Conservation (phyloP, 2,797 vertebrate species). For the Intellagama lesueurii region DNA sequence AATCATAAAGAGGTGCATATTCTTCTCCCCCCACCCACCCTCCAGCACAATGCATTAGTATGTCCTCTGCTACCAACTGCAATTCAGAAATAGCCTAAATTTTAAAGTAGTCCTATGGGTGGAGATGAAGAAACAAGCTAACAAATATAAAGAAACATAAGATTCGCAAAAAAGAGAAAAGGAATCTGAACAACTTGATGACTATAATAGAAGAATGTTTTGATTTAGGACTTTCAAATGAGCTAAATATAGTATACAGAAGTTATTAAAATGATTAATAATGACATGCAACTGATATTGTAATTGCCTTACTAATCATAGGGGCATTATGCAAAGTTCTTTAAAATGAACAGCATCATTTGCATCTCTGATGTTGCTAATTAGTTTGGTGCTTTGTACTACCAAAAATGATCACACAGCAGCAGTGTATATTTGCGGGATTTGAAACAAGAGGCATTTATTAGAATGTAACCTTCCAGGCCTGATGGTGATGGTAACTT, state of each 20-base stretch:
- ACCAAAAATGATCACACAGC: constrained; percentile 53
- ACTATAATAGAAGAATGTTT: constrained; percentile 43
- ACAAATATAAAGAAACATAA: not conserved
- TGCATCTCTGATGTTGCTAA: constrained; percentile 65
- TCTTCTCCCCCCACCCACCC: not conserved
- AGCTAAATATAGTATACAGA: constrained; percentile 48
- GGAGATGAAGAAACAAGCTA: constrained; percentile 15
- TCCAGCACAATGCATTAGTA: not conserved
- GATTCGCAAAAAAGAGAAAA: accelerated
- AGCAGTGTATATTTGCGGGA: constrained; percentile 41
- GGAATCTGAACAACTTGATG: constrained; percentile 19
- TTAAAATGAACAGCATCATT: constrained; percentile 65
- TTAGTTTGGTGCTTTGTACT: constrained; percentile 62
- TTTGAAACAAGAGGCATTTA: constrained; percentile 36
- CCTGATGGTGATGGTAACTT: constrained; percentile 43
- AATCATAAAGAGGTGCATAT: constrained; percentile 46
- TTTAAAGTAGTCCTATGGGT: constrained; percentile 50
- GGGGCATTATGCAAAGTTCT: constrained; percentile 61
- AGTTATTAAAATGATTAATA: constrained; percentile 68
- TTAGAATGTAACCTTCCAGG: constrained; percentile 2
- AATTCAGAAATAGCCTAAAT: constrained; percentile 45
- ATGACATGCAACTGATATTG: constrained; percentile 56
- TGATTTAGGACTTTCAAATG: constrained; percentile 49
- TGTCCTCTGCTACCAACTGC: constrained; percentile 21
- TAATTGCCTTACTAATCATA: constrained; percentile 68